These are phyloP conservation scores for Xylocopa sonorina DNA, from an alignment of 1,140 invertebrate genomes.

Conservation along the genomic window DNA sequence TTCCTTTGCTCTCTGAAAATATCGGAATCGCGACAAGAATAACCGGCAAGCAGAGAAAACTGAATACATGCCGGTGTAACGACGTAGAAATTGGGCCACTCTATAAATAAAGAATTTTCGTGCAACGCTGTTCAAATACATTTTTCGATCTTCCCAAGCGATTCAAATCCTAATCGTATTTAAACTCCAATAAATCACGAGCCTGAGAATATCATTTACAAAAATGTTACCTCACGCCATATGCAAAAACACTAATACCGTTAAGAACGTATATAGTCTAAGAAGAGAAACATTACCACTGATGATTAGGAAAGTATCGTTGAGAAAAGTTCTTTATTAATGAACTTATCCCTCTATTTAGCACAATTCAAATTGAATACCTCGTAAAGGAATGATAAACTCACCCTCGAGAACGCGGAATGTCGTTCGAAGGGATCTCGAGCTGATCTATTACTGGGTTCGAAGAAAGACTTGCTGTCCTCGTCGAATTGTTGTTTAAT, in stretches of 20 bases:
- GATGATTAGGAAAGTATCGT: no score
- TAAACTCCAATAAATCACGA: no score
- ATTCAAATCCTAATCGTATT: no score
- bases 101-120: slow-evolving; percentile 71
- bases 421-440: slow-evolving; percentile 75
- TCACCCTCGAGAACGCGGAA: slow-evolving; percentile 74
- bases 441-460: slow-evolving; percentile 53
- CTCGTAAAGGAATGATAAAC: slow-evolving; percentile 25
- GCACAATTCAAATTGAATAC: background rate
- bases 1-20: slow-evolving; percentile 41
- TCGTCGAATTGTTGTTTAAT: slow-evolving; percentile 79
- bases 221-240: no score
- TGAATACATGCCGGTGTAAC: slow-evolving; percentile 33
- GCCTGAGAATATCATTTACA: no score
- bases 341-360: background rate
- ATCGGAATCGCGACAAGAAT: slow-evolving; percentile 53
- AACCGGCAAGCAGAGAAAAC: slow-evolving; percentile 43
- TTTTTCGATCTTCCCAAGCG: background rate
- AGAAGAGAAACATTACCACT: no score
- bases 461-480: slow-evolving; percentile 78
- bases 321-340: background rate
- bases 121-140: slow-evolving; percentile 4
- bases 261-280: no score
- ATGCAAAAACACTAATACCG: no score
- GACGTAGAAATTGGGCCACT: slow-evolving; percentile 62